phyloP scores from a whole-genome alignment of 2,797 vertebrate species.

The Tamandua tetradactyla region DNA sequence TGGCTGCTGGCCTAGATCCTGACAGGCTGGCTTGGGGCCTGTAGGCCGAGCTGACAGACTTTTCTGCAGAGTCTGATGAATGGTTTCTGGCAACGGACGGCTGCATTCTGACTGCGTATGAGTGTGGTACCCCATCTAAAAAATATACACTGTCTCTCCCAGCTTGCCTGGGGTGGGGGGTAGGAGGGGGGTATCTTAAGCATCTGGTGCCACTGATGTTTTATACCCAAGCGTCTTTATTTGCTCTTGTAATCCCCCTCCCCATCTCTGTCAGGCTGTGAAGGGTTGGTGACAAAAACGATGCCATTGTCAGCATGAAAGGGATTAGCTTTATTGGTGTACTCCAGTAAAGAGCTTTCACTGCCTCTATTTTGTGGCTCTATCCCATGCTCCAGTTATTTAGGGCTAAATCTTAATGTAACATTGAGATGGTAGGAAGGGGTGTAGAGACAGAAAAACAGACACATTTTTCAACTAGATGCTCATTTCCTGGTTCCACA shows the following conservation, averaged over 20 bases:
- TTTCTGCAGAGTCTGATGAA: constrained; percentile 91
- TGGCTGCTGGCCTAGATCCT: constrained; percentile 93
- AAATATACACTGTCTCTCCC: constrained; percentile 68
- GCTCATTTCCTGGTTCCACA: constrained; percentile 68
- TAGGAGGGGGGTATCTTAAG: constrained; percentile 53
- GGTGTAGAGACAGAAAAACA: constrained; percentile 43
- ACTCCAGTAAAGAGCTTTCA: neutral
- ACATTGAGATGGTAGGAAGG: constrained; percentile 35
- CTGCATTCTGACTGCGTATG: constrained; percentile 82
- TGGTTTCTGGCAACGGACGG: constrained; percentile 90
- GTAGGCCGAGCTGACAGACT: constrained; percentile 90
- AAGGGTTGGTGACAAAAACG: neutral
- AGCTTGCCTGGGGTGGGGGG: constrained; percentile 50
- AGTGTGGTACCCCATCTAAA: constrained; percentile 81
- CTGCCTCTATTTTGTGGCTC: constrained; percentile 29
- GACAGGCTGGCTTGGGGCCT: constrained; percentile 93
- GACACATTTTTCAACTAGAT: constrained; percentile 56
- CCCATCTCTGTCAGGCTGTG: neutral
- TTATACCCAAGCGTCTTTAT: constrained; percentile 66
- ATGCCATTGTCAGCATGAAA: neutral
- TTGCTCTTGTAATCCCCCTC: constrained; percentile 9
- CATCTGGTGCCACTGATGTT: constrained; percentile 31
- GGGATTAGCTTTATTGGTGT: neutral
- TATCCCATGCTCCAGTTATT: neutral
- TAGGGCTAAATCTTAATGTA: constrained; percentile 36